Conservation (phyloP, 1,140 invertebrate species). For the Halesus radiatus region DNA sequence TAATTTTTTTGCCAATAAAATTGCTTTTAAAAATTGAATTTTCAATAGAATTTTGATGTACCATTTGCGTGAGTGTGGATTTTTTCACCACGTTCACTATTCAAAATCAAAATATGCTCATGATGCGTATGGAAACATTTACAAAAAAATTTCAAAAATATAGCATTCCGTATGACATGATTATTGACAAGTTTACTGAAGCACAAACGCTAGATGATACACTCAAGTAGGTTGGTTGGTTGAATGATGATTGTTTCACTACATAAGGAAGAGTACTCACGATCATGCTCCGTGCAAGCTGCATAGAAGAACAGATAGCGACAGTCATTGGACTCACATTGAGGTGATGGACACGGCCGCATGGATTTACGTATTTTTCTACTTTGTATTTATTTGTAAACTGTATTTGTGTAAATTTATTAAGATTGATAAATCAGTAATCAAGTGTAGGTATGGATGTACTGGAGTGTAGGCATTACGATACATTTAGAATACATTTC, state of each 20-base stretch:
- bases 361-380: constrained; percentile 7
- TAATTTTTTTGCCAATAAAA: too few relatives aligned
- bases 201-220: constrained; percentile 25
- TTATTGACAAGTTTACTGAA: constrained; percentile 18
- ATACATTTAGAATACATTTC: too few relatives aligned
- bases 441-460: too few relatives aligned
- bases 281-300: constrained; percentile 88
- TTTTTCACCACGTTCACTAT: too few relatives aligned
- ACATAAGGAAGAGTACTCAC: constrained; percentile 74
- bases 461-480: too few relatives aligned
- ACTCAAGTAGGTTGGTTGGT: constrained; percentile 17
- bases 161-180: constrained; percentile 2
- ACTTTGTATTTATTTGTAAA: too few relatives aligned
- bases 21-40: too few relatives aligned
- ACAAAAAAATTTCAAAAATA: not conserved
- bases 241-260: constrained; percentile 17
- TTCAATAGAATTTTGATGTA: too few relatives aligned
- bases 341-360: constrained; percentile 28
- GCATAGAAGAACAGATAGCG: constrained; percentile 72
- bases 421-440: too few relatives aligned
- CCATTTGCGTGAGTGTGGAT: too few relatives aligned
- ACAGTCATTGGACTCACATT: constrained; percentile 64
- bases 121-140: not conserved
- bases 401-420: too few relatives aligned
- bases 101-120: too few relatives aligned